Evolutionary conservation across 2,113 vertebrate genomes (phyloP).

Genomic region (Pogona vitticeps): DNA sequence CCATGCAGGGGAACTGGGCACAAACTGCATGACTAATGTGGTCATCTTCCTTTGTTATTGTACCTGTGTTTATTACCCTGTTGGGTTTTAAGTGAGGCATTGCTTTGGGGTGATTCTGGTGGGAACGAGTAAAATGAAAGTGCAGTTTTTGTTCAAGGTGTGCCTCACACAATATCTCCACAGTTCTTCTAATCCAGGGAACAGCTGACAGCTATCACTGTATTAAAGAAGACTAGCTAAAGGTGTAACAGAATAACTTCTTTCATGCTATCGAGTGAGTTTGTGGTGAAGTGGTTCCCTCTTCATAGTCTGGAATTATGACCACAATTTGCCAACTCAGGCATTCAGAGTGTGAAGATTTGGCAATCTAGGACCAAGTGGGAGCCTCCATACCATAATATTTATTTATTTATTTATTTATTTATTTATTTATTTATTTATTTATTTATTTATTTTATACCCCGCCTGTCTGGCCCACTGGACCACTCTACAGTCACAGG

Average conservation of each 20-base stretch:
- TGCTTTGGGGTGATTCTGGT: background rate
- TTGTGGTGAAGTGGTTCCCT: background rate
- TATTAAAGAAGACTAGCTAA: background rate
- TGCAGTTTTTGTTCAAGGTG: background rate
- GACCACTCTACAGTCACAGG: no score
- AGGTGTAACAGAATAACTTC: background rate
- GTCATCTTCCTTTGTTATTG: background rate
- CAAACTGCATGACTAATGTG: background rate
- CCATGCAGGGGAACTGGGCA: no score
- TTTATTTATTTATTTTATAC: no score
- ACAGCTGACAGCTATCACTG: background rate
- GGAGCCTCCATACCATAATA: background rate
- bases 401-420: no score
- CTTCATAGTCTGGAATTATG: background rate
- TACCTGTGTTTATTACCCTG: background rate
- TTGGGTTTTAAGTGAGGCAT: background rate
- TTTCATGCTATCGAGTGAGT: background rate
- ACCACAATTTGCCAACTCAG: background rate
- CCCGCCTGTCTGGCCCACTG: no score
- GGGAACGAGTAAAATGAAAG: background rate
- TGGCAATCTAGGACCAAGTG: no score
- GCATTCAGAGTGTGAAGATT: background rate
- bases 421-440: no score
- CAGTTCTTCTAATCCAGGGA: background rate
- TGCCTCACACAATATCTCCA: background rate